Evolutionary conservation across 2,113 vertebrate species (phyloP), one percentile per base, ranked within the genome.

Genomic region (Nettapus auritus): DNA sequence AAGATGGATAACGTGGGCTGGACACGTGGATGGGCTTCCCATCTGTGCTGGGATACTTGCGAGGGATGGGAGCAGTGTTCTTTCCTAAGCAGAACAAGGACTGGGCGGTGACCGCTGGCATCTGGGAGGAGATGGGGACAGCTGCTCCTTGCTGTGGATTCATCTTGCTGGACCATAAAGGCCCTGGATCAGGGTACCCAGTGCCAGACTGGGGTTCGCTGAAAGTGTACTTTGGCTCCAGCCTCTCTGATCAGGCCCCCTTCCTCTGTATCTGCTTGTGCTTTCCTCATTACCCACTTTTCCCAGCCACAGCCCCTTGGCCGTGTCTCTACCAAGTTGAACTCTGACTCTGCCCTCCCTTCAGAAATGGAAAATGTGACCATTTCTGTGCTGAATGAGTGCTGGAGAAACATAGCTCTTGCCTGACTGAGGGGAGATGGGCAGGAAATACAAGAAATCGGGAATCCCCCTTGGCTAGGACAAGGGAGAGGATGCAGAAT

Each of bases 71-170:
- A 91, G 23, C 70, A 75, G 26, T 29, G 25, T 34, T 23, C 34
- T 56, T 64, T 75, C 29, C 42, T 40, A 74, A 40, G 36, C 31
- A 82, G 46, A 33, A 75, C 8, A 31, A 55, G 36, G 74, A 50
- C 52, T 0, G 2, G 7, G 29, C 5, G 29, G 22, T 80, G 56
- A 50, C 55, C 80, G 40, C 50, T 93, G 76, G 26, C 57, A 62
- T 42, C 56, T 70, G 21, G n/a, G 23, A 25, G 29, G 70, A 46
- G 48, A 23, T 69, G 60, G 68, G 36, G 56, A 60, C 46, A 68
- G 38, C 52, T 90, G 52, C 82, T 86, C 34, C 73, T 42, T 81
- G 34, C n/a, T 53, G 33, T 91, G 62, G 17, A 44, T 94, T 82
- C n/a, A 31, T 53, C 55, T 36, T 75, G 21, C 34, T 85, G 63